phyloP scores from a whole-genome alignment of 2,888 invertebrate species.

The Eupithecia exiguata region DNA sequence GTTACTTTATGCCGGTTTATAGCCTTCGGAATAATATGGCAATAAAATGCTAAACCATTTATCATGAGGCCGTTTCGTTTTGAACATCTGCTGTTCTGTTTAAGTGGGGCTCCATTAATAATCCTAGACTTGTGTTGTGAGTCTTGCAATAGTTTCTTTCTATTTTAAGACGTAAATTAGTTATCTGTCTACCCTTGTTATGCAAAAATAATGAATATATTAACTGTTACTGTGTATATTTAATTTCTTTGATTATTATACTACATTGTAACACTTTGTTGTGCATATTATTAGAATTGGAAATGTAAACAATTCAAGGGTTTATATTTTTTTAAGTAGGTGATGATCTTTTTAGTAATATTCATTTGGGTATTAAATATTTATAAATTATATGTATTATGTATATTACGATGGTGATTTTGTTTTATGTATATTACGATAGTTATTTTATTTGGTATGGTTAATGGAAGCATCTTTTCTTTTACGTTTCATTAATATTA shows the following conservation, averaged over 20 bases:
- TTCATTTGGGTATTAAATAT: neutral
- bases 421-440: conserved; percentile 1
- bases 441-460: neutral
- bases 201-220: neutral
- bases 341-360: neutral
- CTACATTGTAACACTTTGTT: neutral
- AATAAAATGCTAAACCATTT: conserved; percentile 40
- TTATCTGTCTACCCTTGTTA: conserved; percentile 9
- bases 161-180: conserved; percentile 11
- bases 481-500: neutral
- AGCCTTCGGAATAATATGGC: conserved; percentile 33
- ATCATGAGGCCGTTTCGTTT: conserved; percentile 38
- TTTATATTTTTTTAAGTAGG: neutral
- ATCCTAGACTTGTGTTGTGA: conserved; percentile 22
- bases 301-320: neutral
- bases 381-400: no score
- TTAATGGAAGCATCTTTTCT: neutral
- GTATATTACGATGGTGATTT: neutral
- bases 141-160: conserved; percentile 17
- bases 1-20: conserved; percentile 25
- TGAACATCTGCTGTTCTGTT: conserved; percentile 44
- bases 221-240: neutral
- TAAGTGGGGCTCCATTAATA: conserved; percentile 33
- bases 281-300: neutral
- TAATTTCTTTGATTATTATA: neutral